Base-by-base conservation (phyloP, 1,140 invertebrate genomes). In the Hyphantria cunea region DNA sequence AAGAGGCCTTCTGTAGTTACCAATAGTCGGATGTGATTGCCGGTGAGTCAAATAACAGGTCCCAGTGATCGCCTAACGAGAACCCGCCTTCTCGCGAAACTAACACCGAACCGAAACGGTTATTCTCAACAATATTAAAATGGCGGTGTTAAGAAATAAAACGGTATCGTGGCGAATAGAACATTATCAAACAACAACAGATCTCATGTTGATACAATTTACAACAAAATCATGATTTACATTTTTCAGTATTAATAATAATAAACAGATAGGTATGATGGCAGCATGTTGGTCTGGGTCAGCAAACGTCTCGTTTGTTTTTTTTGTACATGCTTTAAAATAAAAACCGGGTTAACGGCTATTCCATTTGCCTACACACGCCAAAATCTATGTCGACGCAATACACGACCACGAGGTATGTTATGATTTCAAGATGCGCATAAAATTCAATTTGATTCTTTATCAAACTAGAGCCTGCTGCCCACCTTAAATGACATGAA, bases 31-130 rank as follows among this genome's bases (percentile, higher is more conserved):
- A 63, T 70, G 51, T 63, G 56, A 68, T 72, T 71, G 66, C 50
- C 56, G 47, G 56, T 47, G 56, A 50, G 47, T 44, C 68, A 79
- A 82, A 79, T 80, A 82, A 79, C 80, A 80, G 77, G 80, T 74
- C 69, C 33, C 63, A 31, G 42, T 48, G 65, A 65, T 64, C 51
- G 39, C 68, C 68, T 76, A 74, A 64, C 68, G 66, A 58, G 59
- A 39, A 69, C 33, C 50, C 60, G 62, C 70, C 64, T 64, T 47
- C 44, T 58, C 62, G 61, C 60, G 48, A 67, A 65, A 59, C 55
- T 49, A 66, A 56, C 50, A 15, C 61, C 59, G 39, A 56, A 14
- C 54, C 41, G 51, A 45, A 41, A 52, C 54, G 44, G 44, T 51
- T 54, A 56, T 41, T 61, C 62, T 64, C 56, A 59, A 55, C 64